Conservation (phyloP, 2,113 vertebrate species). For the Paratilapia polleni region DNA sequence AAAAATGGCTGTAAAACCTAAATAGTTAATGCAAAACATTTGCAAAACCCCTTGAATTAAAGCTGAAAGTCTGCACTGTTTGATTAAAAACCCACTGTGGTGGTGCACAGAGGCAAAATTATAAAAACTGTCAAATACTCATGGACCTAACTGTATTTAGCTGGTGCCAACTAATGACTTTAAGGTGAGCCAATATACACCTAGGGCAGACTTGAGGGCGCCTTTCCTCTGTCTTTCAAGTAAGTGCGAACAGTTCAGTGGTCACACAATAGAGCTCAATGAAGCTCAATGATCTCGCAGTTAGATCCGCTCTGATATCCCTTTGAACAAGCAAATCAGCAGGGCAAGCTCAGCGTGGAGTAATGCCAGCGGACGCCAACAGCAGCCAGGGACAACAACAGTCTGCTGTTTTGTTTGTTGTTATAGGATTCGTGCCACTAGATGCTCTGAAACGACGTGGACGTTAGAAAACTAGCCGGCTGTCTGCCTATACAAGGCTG, state of each 20-base stretch:
- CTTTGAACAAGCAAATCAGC: slow-evolving; percentile 70
- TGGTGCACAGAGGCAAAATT: not conserved
- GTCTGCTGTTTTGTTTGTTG: not conserved
- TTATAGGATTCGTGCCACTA: not conserved
- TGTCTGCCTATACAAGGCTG: not conserved
- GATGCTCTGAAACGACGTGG: not conserved
- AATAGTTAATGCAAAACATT: not conserved
- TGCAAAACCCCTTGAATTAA: not conserved
- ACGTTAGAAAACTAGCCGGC: not conserved
- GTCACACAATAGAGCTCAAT: slow-evolving; percentile 69
- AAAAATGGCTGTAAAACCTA: not conserved
- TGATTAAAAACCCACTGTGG: not conserved
- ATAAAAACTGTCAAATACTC: not conserved
- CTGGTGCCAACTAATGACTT: slow-evolving; percentile 62
- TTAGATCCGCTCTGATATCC: slow-evolving; percentile 75
- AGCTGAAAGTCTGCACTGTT: not conserved
- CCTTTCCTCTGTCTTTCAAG: slow-evolving; percentile 56
- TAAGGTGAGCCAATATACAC: slow-evolving; percentile 62
- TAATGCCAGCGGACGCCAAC: slow-evolving; percentile 29
- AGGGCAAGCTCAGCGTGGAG: slow-evolving; percentile 16
- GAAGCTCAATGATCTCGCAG: slow-evolving; percentile 69
- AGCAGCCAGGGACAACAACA: slow-evolving; percentile 9
- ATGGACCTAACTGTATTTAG: slow-evolving; percentile 29
- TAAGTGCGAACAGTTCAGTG: slow-evolving; percentile 66
- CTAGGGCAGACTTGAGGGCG: slow-evolving; percentile 74